These are phyloP conservation scores for Amblyopsis rosae DNA, from an alignment of 2,113 vertebrate species.

Conservation along the genomic window DNA sequence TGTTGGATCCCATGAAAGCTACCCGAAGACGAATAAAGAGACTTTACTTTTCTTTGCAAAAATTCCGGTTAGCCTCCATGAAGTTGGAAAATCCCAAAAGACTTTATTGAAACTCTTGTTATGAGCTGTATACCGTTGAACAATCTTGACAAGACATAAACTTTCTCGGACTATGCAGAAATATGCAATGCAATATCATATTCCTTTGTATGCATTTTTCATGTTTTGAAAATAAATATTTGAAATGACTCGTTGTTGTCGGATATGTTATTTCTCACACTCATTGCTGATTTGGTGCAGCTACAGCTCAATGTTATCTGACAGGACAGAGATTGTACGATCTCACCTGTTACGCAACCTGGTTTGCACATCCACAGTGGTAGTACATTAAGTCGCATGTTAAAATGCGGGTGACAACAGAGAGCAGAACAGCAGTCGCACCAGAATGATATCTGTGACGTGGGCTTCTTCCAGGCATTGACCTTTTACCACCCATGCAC, in stretches of 20 bases:
- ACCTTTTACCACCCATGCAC: conserved; percentile 68
- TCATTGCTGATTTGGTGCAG: neutral
- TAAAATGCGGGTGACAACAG: conserved; percentile 29
- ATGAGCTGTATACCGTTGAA: conserved; percentile 38
- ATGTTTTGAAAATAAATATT: conserved; percentile 71
- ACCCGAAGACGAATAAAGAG: conserved; percentile 40
- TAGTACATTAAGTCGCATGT: conserved; percentile 4
- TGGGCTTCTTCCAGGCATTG: conserved; percentile 57
- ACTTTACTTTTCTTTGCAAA: conserved; percentile 43
- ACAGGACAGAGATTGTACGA: conserved; percentile 21
- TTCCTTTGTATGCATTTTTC: conserved; percentile 53
- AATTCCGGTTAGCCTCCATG: conserved; percentile 36
- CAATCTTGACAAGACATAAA: neutral
- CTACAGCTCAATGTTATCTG: conserved; percentile 13
- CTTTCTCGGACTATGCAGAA: conserved; percentile 47
- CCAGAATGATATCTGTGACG: conserved; percentile 36
- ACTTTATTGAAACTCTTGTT: conserved; percentile 49
- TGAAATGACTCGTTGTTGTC: conserved; percentile 45
- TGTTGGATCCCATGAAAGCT: conserved; percentile 33
- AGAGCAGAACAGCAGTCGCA: conserved; percentile 16
- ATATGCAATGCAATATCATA: conserved; percentile 44
- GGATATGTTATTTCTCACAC: conserved; percentile 42
- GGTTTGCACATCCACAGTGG: neutral
- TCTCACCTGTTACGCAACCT: conserved; percentile 17
- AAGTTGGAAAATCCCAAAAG: conserved; percentile 47